phyloP scores from a whole-genome alignment of 2,888 invertebrate species.

The Hypselothyrea guttata region DNA sequence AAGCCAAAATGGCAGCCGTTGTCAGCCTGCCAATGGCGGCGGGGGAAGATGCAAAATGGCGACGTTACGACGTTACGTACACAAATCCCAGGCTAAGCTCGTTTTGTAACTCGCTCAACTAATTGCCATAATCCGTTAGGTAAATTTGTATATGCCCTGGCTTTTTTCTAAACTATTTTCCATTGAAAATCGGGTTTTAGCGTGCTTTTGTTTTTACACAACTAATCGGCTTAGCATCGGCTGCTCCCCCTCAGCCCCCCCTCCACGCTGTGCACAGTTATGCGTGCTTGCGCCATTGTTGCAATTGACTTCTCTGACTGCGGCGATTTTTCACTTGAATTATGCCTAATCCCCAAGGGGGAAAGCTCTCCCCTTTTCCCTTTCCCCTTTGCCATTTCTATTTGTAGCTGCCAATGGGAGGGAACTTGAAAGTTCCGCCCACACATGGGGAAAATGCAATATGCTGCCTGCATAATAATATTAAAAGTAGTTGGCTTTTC shows the following conservation, averaged over 20 bases:
- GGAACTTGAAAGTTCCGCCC: too few relatives aligned
- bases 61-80: too few relatives aligned
- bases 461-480: conserved; percentile 21
- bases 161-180: conserved; percentile 5
- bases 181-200: conserved; percentile 20
- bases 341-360: conserved; percentile 33
- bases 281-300: conserved; percentile 15
- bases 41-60: too few relatives aligned
- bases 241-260: background rate
- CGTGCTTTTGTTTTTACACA: conserved; percentile 56
- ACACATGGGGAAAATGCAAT: too few relatives aligned
- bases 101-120: conserved; percentile 56
- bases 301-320: conserved; percentile 44
- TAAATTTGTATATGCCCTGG: conserved; percentile 38
- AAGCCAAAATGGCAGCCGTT: too few relatives aligned
- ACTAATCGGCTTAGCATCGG: conserved; percentile 60
- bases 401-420: too few relatives aligned
- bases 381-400: too few relatives aligned
- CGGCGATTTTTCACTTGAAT: conserved; percentile 37
- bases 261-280: conserved; percentile 3
- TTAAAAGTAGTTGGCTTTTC: conserved; percentile 27
- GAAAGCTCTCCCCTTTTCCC: too few relatives aligned
- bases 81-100: conserved; percentile 38
- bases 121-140: conserved; percentile 67
- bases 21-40: too few relatives aligned